Base-by-base conservation (phyloP, 2,797 vertebrate species). In the Pseudochaenichthys georgianus region DNA sequence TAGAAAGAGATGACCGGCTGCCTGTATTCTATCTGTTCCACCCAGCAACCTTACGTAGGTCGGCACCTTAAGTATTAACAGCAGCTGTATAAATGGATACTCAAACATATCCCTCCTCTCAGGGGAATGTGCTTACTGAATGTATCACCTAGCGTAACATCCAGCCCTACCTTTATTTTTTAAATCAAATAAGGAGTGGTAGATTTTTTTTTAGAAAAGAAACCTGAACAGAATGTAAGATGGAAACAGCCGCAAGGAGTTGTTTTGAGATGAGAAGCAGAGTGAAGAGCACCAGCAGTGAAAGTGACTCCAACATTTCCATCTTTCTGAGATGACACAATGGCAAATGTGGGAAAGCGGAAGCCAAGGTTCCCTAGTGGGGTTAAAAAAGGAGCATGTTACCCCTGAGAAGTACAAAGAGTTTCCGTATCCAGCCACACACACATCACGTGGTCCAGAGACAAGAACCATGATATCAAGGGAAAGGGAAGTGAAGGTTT, bases 21-120 rank as follows among this genome's bases (percentile, higher is more conserved):
- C 34, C 19, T 70, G 48, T 64, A 11, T 70, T 78, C 62, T 70
- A n/a, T 64, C 51, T 75, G 10, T 68, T 75, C 55, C 73, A 81
- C 64, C 47, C 59, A 41, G 47, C 43, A 76, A 68, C 61, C 70
- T 70, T 58, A 21, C 21, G 21, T 21, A 21, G 68, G 11, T 53
- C 75, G 46, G 50, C 64, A 57, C 70, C 68, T 83, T 23, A 4
- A 55, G 53, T 81, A 90, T 89, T 70, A 75, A 77, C 79, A 73
- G 60, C 90, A 92, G 89, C 89, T 91, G 92, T 93, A 75, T 75
- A 88, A 92, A 89, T 91, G 68, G 73, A 90, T 73, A 17, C 73
- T 77, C 69, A 80, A 64, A 83, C 54, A 42, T 31, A 84, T 82
- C 31, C 34, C 57, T 73, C 69, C 54, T 80, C 73, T 78, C 59